Evolutionary conservation across 2,113 vertebrate species (phyloP), one percentile per base, ranked within the genome.

Genomic region (Anthoscopus minutus): DNA sequence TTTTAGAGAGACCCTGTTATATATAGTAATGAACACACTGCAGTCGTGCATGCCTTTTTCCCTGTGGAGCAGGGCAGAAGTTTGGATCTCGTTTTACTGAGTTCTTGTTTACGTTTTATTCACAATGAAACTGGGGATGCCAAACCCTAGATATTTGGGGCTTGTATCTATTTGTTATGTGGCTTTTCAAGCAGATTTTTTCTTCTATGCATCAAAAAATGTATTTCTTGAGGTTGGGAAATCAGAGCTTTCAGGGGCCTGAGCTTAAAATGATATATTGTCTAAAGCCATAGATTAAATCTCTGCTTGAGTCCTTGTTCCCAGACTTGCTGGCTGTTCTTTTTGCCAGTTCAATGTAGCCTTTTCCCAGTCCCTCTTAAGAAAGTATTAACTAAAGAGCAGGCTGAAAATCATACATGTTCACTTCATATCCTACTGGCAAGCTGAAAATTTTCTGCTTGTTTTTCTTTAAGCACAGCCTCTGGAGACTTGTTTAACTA

Each of bases 401-500:
- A 71, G 31, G 11, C 53, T 90, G 71, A 73, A 86, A 84, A 48
- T 71, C 56, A 45, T 70, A 40, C 11, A 14, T 78, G 91, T 71
- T 53, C 84, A 57, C 72, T 93, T 93, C 17, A 35, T 76, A 50
- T 79, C 79, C 53, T 38, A 5, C 22, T 81, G 67, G 48, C n/a
- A 90, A 86, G 30, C 80, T 79, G 31, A 67, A 81, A 40, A 15
- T 78, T 90, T 91, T 91, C 88, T 92, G 31, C 81, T 93, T 93
- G 92, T 92, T 95, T 96, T 93, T 88, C 57, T 95, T 92, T 57
- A 76, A 84, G 47, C 61, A 60, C 25, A 56, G 11, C 21, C 90
- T 69, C 92, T 71, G 57, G 95, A 96, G 92, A 69, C 86, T 96
- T 92, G 86, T 92, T 96, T 94, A 86, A 64, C 69, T 81, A 74